Evolutionary conservation across 2,113 vertebrate genomes (phyloP).

Genomic region (Parus major): DNA sequence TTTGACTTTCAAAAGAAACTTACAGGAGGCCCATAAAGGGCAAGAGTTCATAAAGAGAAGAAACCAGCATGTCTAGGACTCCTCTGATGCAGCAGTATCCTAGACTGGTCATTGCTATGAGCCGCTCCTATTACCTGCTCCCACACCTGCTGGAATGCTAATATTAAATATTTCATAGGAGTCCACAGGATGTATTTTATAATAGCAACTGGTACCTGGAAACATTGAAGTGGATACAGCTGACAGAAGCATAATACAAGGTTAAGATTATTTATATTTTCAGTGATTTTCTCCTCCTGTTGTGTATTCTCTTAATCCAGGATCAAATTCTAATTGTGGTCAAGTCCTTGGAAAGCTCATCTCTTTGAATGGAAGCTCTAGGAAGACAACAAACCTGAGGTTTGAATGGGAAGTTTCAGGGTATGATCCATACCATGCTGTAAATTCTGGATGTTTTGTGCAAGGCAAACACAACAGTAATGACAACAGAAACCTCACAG

Average conservation of each 20-base stretch:
- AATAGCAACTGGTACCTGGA: neutral
- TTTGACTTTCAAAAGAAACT: neutral
- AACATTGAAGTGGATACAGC: neutral
- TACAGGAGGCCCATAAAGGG: neutral
- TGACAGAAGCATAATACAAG: neutral
- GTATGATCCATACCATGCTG: neutral
- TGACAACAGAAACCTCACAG: neutral
- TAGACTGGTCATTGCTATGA: neutral
- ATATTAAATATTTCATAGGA: neutral
- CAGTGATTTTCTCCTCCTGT: neutral
- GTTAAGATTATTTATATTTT: constrained; percentile 18
- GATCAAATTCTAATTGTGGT: constrained; percentile 34
- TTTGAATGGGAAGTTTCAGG: neutral
- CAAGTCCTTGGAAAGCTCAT: neutral
- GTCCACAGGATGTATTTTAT: neutral
- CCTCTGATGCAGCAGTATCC: neutral
- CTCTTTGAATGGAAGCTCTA: neutral
- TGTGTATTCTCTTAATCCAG: neutral
- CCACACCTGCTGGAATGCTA: neutral
- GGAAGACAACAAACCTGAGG: neutral
- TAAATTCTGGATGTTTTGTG: neutral
- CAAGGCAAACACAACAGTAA: neutral
- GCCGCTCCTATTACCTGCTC: neutral
- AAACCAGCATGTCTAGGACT: neutral
- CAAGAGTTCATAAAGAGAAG: neutral